Conservation (phyloP, 2,113 vertebrate genomes). For the Lipophrys pholis region DNA sequence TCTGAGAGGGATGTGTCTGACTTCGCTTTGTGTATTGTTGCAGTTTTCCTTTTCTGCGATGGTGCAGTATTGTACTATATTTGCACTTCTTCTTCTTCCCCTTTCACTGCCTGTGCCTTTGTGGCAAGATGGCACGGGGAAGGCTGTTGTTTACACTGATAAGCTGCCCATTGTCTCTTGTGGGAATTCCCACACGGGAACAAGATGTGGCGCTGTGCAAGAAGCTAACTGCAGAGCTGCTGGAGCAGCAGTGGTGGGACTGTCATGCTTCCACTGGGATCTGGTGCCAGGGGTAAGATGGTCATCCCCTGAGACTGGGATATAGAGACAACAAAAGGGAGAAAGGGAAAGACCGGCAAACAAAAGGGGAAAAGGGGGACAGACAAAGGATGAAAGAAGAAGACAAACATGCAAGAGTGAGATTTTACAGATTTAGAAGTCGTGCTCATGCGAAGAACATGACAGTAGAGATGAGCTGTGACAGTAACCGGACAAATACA, state of each 20-base stretch:
- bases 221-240: conserved; percentile 51
- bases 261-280: conserved; percentile 66
- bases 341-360: conserved; percentile 36
- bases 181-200: conserved; percentile 77
- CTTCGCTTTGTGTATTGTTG: conserved; percentile 52
- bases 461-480: background rate
- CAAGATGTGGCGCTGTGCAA: conserved; percentile 34
- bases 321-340: conserved; percentile 58
- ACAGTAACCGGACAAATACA: background rate
- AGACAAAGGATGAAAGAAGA: conserved; percentile 28
- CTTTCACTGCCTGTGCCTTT: conserved; percentile 62
- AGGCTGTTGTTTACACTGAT: conserved; percentile 81
- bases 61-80: conserved; percentile 54
- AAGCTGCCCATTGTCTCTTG: conserved; percentile 79
- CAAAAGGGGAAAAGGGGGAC: conserved; percentile 13
- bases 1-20: conserved; percentile 62
- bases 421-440: conserved; percentile 25
- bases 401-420: conserved; percentile 21
- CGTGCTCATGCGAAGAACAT: background rate
- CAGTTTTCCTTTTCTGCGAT: conserved; percentile 33
- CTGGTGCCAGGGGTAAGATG: conserved; percentile 64
- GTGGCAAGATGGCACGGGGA: conserved; percentile 70
- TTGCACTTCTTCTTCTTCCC: conserved; percentile 60
- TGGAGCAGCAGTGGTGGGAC: conserved; percentile 34
- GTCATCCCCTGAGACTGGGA: conserved; percentile 61